Conservation (phyloP, 2,113 vertebrate genomes). For the Elephas maximus region DNA sequence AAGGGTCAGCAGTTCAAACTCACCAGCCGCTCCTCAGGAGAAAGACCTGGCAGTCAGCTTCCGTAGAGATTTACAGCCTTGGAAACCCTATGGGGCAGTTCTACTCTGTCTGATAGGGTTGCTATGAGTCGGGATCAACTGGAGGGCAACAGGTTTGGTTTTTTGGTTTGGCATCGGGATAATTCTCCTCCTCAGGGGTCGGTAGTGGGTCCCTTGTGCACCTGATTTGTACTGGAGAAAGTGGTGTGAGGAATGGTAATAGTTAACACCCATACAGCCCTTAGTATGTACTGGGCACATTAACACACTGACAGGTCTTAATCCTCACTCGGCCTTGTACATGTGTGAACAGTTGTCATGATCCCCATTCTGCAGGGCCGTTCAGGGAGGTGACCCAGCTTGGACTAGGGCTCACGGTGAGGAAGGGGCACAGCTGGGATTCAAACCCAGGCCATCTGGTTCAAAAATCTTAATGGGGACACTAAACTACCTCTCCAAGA, state of each 20-base stretch:
- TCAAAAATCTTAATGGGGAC: background rate
- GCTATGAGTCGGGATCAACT: too few relatives aligned
- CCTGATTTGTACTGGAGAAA: background rate
- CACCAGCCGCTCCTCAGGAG: too few relatives aligned
- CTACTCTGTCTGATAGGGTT: too few relatives aligned
- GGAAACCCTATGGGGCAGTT: too few relatives aligned
- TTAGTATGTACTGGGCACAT: fast-evolving
- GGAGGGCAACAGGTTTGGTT: too few relatives aligned
- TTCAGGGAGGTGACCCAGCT: background rate
- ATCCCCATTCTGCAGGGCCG: background rate
- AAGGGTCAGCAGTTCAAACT: too few relatives aligned
- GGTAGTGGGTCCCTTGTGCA: fast-evolving
- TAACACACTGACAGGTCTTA: fast-evolving
- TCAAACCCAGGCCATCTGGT: background rate
- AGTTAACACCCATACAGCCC: fast-evolving
- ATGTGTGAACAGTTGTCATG: background rate
- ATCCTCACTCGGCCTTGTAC: background rate
- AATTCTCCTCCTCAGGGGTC: background rate
- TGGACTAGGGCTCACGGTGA: background rate
- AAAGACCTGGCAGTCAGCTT: too few relatives aligned
- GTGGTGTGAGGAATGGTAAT: fast-evolving
- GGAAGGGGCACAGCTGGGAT: background rate
- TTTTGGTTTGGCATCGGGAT: too few relatives aligned
- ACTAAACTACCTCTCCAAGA: background rate
- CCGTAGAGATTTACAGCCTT: too few relatives aligned